A percentile compares a stretch with the other conserved stretches of the same genome.
phyloP scores from a whole-genome alignment of 1,140 invertebrate genomes.

The Listronotus oregonensis region DNA sequence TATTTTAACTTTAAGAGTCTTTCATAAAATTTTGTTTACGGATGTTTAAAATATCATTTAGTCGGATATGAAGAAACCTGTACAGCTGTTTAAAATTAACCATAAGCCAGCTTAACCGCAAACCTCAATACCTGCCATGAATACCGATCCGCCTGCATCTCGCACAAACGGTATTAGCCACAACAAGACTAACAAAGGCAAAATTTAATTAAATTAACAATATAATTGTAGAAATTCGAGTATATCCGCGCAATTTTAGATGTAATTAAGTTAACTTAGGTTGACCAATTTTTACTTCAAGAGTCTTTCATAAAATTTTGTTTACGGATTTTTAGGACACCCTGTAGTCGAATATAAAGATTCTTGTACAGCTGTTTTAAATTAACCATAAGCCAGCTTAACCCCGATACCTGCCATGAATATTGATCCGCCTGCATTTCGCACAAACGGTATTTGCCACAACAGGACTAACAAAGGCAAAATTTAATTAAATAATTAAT shows the following conservation, averaged over 20 bases:
- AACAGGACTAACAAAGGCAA: constrained; percentile 12
- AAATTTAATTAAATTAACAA: constrained; percentile 29
- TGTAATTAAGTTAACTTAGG: no score
- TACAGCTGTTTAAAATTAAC: background rate
- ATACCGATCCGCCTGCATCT: constrained; percentile 12
- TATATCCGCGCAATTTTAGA: no score
- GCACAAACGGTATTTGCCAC: constrained; percentile 5
- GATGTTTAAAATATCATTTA: no score
- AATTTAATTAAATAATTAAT: constrained; percentile 30
- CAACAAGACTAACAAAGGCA: constrained; percentile 12
- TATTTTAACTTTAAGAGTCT: no score
- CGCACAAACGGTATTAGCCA: constrained; percentile 4
- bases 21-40: no score
- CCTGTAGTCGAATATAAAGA: no score
- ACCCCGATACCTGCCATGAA: background rate
- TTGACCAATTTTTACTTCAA: no score
- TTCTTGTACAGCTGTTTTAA: background rate
- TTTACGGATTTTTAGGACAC: no score
- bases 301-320: no score
- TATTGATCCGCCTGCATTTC: constrained; percentile 13
- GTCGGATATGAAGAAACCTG: background rate
- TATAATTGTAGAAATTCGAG: constrained; percentile 24
- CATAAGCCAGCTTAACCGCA: background rate
- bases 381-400: background rate
- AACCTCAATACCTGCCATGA: background rate